Conservation (phyloP, 2,797 vertebrate genomes). For the Tarsius wallacei region DNA sequence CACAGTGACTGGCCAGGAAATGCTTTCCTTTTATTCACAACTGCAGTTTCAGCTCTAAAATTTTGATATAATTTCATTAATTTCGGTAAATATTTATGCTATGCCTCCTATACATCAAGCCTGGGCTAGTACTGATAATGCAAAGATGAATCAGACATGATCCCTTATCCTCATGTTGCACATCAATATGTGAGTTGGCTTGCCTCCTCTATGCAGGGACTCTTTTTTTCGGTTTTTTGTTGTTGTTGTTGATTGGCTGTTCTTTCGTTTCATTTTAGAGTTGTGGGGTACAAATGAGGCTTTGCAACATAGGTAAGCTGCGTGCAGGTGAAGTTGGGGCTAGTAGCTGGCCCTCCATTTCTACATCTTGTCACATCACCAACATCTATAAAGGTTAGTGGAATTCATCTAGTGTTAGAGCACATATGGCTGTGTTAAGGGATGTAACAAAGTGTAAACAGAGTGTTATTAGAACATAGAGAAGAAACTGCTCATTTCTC, state of each 20-base stretch:
- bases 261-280: not conserved
- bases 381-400: not conserved
- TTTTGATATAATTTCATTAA: constrained; percentile 14
- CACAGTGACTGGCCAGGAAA: not conserved
- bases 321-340: no score
- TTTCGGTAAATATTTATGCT: constrained; percentile 42
- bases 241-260: not conserved
- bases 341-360: not conserved
- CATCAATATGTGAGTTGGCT: not conserved
- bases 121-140: not conserved
- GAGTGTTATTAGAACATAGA: not conserved
- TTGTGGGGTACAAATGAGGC: no score
- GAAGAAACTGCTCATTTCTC: not conserved
- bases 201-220: not conserved
- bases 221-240: not conserved
- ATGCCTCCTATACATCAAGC: not conserved
- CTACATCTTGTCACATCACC: not conserved
- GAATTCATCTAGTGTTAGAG: not conserved
- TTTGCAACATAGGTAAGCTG: no score
- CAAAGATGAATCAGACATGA: constrained; percentile 10
- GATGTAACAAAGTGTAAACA: not conserved
- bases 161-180: not conserved
- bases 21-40: constrained; percentile 7
- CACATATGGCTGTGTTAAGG: not conserved
- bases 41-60: constrained; percentile 37